Evolutionary conservation across 2,113 vertebrate species (phyloP), one percentile per base, ranked within the genome.

Genomic region (Hypocryptadius cinnamomeus): DNA sequence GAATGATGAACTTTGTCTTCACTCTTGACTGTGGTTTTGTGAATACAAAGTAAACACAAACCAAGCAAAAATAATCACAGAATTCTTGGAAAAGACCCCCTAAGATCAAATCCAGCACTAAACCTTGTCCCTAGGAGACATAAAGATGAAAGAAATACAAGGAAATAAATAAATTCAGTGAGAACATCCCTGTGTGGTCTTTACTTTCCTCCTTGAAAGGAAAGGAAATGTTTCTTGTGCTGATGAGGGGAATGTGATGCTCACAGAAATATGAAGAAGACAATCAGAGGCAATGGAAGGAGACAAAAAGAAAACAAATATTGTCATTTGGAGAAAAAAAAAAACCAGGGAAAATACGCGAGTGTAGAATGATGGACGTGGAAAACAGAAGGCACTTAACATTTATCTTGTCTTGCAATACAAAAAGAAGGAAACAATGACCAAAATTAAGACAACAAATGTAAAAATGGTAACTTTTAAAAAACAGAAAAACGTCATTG

Each of bases 311-410:
- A 82, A 94, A 89, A 61, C 30, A 93, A 79, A 45, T 48, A 47
- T 7, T 83, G 85, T 54, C 71, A 57, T 70, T 89, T 42, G 14
- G 54, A 92, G 76, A 3, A 6, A 56, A 91, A 66, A 80, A 17
- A 48, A 50, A 28, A 45, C 8, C 53, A 79, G 88, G 44, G 35
- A 74, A 89, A 85, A 87, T 9, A 25, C 1, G 17, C 69, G 90
- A 79, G 9, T 64, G 84, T 60, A 77, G 87, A 95, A 92, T 74
- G 79, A 92, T 83, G 51, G 71, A 89, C 7, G 0, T 79, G 35
- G 81, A 40, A 82, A 93, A 73, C 40, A 79, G 79, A 95, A 96
- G 95, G 96, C 96, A 96, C 96, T 96, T 91, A 61, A 93, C 85
- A 50, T 93, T 94, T 73, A 87, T 85, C 92, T 90, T 30, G 47